phyloP scores from a whole-genome alignment of 2,113 vertebrate genomes.

The Casuarius casuarius region DNA sequence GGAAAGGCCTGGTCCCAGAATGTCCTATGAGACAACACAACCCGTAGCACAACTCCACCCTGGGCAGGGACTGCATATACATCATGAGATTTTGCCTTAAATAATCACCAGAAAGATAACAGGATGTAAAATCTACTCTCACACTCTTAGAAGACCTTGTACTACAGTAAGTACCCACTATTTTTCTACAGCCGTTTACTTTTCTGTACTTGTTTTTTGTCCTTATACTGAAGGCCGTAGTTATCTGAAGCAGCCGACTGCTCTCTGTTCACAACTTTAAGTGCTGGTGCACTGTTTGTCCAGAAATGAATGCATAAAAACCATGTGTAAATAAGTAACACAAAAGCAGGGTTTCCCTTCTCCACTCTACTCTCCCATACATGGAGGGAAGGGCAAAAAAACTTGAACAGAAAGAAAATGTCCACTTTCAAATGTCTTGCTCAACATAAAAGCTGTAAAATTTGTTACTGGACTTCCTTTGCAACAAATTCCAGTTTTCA shows the following conservation, averaged over 20 bases:
- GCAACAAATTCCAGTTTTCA: not conserved
- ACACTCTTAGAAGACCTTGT: not conserved
- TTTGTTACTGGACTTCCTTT: not conserved
- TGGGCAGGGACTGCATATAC: not conserved
- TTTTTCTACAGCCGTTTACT: not conserved
- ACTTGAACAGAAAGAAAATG: not conserved
- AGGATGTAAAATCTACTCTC: not conserved
- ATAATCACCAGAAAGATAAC: not conserved
- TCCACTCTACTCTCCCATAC: not conserved
- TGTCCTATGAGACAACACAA: not conserved
- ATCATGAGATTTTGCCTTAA: not conserved
- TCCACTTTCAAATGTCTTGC: not conserved
- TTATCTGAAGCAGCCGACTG: not conserved
- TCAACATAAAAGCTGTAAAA: not conserved
- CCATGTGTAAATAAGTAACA: not conserved
- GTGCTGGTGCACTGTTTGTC: not conserved
- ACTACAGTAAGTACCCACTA: not conserved
- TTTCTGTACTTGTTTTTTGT: not conserved
- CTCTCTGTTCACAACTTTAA: not conserved
- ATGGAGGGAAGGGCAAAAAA: not conserved
- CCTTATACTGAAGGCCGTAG: not conserved
- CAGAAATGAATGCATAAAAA: not conserved
- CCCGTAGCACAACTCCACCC: not conserved
- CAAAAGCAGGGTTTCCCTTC: not conserved
- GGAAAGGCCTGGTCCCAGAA: not conserved